phyloP scores from a whole-genome alignment of 1,140 invertebrate species.

The Brachionus angularis region DNA sequence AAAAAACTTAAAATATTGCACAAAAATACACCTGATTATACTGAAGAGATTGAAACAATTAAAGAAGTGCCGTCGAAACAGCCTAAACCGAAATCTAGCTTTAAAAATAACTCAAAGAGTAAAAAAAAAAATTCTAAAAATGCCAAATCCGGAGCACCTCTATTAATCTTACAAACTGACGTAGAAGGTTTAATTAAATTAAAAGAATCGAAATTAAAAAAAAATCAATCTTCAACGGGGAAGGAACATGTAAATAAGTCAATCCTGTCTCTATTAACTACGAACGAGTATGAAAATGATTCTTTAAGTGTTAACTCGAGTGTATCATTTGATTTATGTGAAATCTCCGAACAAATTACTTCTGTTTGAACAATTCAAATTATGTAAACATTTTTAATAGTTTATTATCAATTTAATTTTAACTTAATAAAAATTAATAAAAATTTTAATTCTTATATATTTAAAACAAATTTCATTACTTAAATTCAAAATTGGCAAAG shows the following conservation, averaged over 20 bases:
- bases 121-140: slow-evolving; percentile 11
- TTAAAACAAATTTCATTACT: too few relatives aligned
- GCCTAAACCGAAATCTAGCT: neutral
- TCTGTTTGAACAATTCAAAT: too few relatives aligned
- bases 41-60: neutral
- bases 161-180: slow-evolving; percentile 11
- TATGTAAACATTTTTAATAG: too few relatives aligned
- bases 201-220: neutral
- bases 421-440: neutral
- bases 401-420: too few relatives aligned
- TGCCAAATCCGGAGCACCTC: neutral
- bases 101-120: neutral
- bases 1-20: neutral
- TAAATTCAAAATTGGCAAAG: too few relatives aligned
- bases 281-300: too few relatives aligned
- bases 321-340: slow-evolving; percentile 3
- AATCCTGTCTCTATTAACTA: too few relatives aligned
- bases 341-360: slow-evolving; percentile 29
- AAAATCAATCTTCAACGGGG: neutral
- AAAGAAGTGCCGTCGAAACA: neutral
- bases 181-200: slow-evolving; percentile 8
- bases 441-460: too few relatives aligned
- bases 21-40: neutral
- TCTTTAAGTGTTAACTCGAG: too few relatives aligned
- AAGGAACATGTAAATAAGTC: neutral